Conservation (phyloP, 2,888 invertebrate genomes). For the Melolontha melolontha region DNA sequence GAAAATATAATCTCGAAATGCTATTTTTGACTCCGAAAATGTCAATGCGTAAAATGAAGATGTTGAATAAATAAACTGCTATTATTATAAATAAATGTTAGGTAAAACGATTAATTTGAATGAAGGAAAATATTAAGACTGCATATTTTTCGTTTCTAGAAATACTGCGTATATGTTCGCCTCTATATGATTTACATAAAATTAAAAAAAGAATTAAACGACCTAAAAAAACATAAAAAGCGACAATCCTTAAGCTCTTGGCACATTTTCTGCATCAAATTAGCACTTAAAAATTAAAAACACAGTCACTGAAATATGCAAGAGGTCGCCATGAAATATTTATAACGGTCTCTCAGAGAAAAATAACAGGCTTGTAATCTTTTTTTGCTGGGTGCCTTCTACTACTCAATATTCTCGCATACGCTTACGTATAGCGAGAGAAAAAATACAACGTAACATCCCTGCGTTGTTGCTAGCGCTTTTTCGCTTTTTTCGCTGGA, state of each 20-base stretch:
- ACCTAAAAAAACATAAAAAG: background rate
- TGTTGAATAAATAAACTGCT: too few relatives aligned
- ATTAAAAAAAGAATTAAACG: too few relatives aligned
- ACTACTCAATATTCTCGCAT: background rate
- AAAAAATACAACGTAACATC: slow-evolving; percentile 1
- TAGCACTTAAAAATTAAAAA: slow-evolving; percentile 35
- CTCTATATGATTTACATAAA: too few relatives aligned
- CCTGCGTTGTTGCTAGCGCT: background rate
- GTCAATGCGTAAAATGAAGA: too few relatives aligned
- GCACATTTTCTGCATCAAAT: slow-evolving; percentile 24
- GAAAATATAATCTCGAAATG: too few relatives aligned
- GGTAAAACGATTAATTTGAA: too few relatives aligned
- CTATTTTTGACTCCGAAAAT: too few relatives aligned
- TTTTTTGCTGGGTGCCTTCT: too few relatives aligned
- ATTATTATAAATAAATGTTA: too few relatives aligned
- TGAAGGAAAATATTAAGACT: too few relatives aligned
- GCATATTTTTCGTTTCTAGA: too few relatives aligned
- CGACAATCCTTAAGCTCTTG: slow-evolving; percentile 10
- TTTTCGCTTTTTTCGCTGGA: slow-evolving; percentile 5
- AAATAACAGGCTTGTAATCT: background rate
- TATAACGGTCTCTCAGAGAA: slow-evolving; percentile 11
- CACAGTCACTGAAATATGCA: slow-evolving; percentile 24
- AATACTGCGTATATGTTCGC: too few relatives aligned
- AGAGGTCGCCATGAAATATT: slow-evolving; percentile 34
- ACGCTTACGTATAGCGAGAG: background rate